These are phyloP conservation scores for Centropus bengalensis DNA, from an alignment of 2,113 vertebrate genomes.

Conservation along the genomic window DNA sequence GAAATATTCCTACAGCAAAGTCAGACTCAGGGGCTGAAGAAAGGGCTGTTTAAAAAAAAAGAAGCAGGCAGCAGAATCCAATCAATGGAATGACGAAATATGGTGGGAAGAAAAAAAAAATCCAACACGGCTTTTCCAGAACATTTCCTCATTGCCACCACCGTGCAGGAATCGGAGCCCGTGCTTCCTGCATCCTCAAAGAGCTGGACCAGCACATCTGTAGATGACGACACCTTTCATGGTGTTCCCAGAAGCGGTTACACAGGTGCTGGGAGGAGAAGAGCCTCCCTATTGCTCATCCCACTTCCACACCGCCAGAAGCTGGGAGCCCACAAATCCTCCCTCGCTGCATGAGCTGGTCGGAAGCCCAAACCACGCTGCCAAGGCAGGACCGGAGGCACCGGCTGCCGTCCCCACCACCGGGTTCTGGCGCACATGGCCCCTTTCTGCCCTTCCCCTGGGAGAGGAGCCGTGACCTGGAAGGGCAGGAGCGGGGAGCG, in stretches of 20 bases:
- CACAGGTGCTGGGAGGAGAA: background rate
- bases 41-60: background rate
- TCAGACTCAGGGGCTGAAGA: background rate
- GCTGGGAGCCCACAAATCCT: background rate
- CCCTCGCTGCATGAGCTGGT: background rate
- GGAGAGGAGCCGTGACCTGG: background rate
- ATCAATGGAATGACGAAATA: background rate
- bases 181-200: background rate
- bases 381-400: background rate
- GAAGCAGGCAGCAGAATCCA: background rate
- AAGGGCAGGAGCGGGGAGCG: background rate
- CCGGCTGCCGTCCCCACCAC: background rate
- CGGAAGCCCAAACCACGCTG: background rate
- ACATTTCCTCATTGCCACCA: background rate
- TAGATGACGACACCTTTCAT: background rate
- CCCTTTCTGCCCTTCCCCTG: background rate
- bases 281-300: background rate
- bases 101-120: background rate
- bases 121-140: background rate
- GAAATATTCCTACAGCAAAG: background rate
- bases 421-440: rapidly evolving
- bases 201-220: background rate
- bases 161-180: background rate
- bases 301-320: background rate
- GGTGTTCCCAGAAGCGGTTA: background rate